Conservation (phyloP, 1,140 invertebrate species). For the Oscheius sp. region DNA sequence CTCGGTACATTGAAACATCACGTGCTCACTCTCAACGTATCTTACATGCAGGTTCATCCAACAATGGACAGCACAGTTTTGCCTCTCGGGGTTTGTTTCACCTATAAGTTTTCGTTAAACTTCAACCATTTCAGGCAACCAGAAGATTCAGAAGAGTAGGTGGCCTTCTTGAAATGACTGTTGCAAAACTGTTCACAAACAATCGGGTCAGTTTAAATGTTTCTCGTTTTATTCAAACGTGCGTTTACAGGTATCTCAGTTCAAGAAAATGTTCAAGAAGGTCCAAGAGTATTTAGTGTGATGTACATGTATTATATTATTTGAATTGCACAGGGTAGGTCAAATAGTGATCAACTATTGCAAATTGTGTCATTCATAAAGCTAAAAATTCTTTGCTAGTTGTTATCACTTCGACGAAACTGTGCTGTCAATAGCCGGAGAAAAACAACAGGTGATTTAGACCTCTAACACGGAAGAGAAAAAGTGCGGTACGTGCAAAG, state of each 20-base stretch:
- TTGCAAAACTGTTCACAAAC: conserved; percentile 54
- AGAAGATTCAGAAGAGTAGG: conserved; percentile 55
- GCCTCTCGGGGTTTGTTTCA: conserved; percentile 51
- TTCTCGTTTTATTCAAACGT: neutral
- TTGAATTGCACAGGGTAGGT: no score
- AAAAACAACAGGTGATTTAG: no score
- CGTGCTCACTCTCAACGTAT: conserved; percentile 58
- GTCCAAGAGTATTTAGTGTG: conserved; percentile 45
- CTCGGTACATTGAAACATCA: conserved; percentile 56
- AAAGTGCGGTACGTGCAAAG: no score
- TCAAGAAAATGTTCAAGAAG: conserved; percentile 61
- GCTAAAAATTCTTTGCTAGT: no score
- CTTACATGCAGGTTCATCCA: conserved; percentile 61
- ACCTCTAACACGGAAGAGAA: no score
- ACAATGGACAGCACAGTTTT: conserved; percentile 53
- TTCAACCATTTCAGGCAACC: conserved; percentile 49
- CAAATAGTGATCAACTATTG: no score
- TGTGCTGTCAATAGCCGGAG: no score
- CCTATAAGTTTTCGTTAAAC: conserved; percentile 17
- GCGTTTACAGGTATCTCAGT: conserved; percentile 47
- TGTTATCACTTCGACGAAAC: no score
- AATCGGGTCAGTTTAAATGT: conserved; percentile 44
- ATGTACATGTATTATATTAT: no score
- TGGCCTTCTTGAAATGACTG: conserved; percentile 59
- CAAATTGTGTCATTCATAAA: no score